phyloP scores from a whole-genome alignment of 2,797 vertebrate species.

The Poliocrania exsul region DNA sequence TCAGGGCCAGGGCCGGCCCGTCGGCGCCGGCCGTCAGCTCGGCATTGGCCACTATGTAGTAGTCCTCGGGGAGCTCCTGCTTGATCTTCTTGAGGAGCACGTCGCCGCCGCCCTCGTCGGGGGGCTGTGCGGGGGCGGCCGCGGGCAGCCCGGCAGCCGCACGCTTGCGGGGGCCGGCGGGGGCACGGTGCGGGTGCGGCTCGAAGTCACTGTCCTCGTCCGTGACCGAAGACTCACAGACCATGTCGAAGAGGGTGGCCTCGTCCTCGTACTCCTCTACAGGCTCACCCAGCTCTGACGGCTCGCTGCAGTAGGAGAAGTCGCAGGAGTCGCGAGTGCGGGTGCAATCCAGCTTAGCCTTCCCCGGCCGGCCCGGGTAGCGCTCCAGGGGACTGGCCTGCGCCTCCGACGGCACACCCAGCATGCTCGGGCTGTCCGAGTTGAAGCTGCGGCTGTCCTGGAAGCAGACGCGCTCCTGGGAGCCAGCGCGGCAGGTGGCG shows the following conservation, averaged over 20 bases:
- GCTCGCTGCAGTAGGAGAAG: constrained; percentile 88
- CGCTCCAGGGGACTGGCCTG: constrained; percentile 82
- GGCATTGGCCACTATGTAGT: constrained; percentile 84
- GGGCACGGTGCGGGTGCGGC: constrained; percentile 70
- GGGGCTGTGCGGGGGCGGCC: constrained; percentile 62
- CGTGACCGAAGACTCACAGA: constrained; percentile 88
- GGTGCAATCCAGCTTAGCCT: constrained; percentile 82
- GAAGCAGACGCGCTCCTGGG: constrained; percentile 84
- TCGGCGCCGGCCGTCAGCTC: constrained; percentile 78
- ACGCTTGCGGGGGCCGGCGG: constrained; percentile 74
- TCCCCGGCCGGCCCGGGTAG: constrained; percentile 76
- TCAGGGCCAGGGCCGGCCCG: constrained; percentile 75
- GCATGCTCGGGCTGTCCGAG: constrained; percentile 83
- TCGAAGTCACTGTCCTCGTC: constrained; percentile 89
- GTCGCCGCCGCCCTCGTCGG: constrained; percentile 67
- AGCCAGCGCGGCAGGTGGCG: constrained; percentile 81
- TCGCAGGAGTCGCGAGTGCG: constrained; percentile 85
- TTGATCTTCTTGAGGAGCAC: constrained; percentile 88
- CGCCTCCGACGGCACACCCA: constrained; percentile 78
- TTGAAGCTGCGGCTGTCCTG: constrained; percentile 85
- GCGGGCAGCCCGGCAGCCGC: not conserved
- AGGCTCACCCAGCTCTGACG: constrained; percentile 83
- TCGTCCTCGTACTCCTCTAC: constrained; percentile 87
- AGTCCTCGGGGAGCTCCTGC: constrained; percentile 86
- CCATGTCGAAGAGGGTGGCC: constrained; percentile 85